Evolutionary conservation across 92 coral and sea anemone genomes (phyloP).

Genomic region (Phenganax subtilis): DNA sequence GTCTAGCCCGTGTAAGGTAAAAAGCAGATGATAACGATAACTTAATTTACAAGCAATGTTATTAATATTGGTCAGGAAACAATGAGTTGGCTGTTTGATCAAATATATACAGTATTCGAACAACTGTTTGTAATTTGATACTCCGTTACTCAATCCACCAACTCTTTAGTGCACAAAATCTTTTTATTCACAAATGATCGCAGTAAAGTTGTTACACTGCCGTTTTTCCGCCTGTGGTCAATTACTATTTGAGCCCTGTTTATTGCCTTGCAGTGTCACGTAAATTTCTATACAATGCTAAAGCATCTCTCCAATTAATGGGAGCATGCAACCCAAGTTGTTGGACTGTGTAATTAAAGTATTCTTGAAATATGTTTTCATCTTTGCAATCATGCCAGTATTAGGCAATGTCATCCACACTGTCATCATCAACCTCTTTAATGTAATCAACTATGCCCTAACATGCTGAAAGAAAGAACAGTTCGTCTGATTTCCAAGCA

Average conservation of each 20-base stretch:
- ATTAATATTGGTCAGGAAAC: too few species aligned
- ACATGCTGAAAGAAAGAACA: conserved; percentile 20
- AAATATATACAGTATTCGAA: too few species aligned
- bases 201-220: too few species aligned
- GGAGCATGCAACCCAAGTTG: background rate
- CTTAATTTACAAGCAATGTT: too few species aligned
- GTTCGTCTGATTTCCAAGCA: conserved; percentile 21
- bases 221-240: too few species aligned
- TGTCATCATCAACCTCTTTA: background rate
- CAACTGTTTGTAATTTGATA: too few species aligned
- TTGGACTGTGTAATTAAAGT: background rate
- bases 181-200: background rate
- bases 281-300: conserved; percentile 2
- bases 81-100: too few species aligned
- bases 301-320: conserved; percentile 27
- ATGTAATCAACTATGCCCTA: background rate
- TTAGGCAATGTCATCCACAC: background rate
- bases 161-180: too few species aligned
- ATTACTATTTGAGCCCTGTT: background rate
- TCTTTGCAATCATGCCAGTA: conserved; percentile 23
- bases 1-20: background rate
- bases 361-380: conserved; percentile 8
- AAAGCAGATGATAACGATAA: background rate
- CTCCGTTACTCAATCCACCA: too few species aligned
- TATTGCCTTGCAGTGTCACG: conserved; percentile 1